These are phyloP conservation scores for Saturnia japonica DNA, from an alignment of 2,888 invertebrate genomes.

Conservation along the genomic window DNA sequence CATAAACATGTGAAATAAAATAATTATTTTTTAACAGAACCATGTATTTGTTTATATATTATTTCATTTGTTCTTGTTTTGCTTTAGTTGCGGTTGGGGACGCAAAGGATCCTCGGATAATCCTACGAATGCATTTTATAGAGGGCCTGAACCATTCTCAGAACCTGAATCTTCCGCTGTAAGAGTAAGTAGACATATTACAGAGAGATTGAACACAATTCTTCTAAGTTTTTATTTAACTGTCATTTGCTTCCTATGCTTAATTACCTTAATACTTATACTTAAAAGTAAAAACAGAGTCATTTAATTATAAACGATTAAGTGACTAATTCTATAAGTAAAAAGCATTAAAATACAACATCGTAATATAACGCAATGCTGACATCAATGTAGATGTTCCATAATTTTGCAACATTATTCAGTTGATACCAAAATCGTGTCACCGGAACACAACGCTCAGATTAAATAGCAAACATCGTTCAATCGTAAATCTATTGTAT, in stretches of 20 bases:
- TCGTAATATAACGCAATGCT: background rate
- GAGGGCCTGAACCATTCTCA: slow-evolving; percentile 63
- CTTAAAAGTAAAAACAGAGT: no score
- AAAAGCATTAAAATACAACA: background rate
- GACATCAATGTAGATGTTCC: slow-evolving; percentile 23
- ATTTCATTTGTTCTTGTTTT: background rate
- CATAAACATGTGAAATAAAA: no score
- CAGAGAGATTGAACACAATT: background rate
- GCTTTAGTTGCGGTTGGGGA: slow-evolving; percentile 64
- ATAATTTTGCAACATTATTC: slow-evolving; percentile 62
- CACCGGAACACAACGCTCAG: slow-evolving; percentile 57
- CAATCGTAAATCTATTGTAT: slow-evolving; percentile 67
- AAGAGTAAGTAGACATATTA: slow-evolving; percentile 44
- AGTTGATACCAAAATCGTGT: slow-evolving; percentile 72
- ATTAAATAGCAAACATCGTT: slow-evolving; percentile 75
- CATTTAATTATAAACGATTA: no score
- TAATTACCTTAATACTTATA: no score
- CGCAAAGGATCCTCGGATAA: slow-evolving; percentile 62
- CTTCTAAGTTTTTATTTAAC: background rate
- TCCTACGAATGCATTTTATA: slow-evolving; percentile 57
- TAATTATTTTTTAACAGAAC: no score
- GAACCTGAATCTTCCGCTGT: slow-evolving; percentile 68
- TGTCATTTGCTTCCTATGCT: background rate
- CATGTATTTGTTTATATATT: background rate
- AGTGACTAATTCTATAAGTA: no score